Conservation (phyloP, 92 coral and sea anemone species). For the Parazoanthus darwini region DNA sequence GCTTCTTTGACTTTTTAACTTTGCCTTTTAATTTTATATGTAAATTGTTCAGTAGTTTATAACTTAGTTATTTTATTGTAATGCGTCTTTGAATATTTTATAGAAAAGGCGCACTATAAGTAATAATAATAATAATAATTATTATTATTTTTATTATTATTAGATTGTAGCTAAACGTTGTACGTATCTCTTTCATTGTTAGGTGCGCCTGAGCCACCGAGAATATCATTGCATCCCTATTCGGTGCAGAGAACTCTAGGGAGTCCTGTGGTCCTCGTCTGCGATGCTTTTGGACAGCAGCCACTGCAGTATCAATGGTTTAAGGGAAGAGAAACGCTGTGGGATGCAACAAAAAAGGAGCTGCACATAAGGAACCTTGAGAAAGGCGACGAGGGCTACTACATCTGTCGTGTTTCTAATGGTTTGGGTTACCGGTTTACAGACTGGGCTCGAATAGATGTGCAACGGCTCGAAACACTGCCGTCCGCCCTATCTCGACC, state of each 20-base stretch:
- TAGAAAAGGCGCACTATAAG: too few species aligned
- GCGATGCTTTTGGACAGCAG: constrained; percentile 69
- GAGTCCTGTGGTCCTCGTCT: constrained; percentile 47
- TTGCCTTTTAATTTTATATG: too few species aligned
- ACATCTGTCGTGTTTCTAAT: constrained; percentile 82
- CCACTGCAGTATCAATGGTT: constrained; percentile 89
- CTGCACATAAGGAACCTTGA: constrained; percentile 53
- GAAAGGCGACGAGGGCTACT: constrained; percentile 67
- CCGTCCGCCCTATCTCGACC: constrained; percentile 30
- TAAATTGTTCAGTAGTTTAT: too few species aligned
- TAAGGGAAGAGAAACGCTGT: constrained; percentile 51
- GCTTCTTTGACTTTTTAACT: too few species aligned
- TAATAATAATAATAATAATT: too few species aligned
- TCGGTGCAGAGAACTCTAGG: constrained; percentile 56
- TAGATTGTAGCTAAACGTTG: background rate
- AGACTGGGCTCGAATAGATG: constrained; percentile 76
- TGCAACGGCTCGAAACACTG: constrained; percentile 30
- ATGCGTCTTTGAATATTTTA: too few species aligned
- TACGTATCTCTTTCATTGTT: background rate
- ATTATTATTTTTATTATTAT: background rate
- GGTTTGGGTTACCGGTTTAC: constrained; percentile 62
- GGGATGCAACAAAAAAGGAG: constrained; percentile 53
- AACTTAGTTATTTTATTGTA: too few species aligned
- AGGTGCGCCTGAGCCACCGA: constrained; percentile 58
- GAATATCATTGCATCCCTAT: constrained; percentile 57